Percentiles rank a stretch among this genome's conserved stretches.
Conservation (phyloP, 2,113 vertebrate species). For the Phalacrocorax pelagicus region DNA sequence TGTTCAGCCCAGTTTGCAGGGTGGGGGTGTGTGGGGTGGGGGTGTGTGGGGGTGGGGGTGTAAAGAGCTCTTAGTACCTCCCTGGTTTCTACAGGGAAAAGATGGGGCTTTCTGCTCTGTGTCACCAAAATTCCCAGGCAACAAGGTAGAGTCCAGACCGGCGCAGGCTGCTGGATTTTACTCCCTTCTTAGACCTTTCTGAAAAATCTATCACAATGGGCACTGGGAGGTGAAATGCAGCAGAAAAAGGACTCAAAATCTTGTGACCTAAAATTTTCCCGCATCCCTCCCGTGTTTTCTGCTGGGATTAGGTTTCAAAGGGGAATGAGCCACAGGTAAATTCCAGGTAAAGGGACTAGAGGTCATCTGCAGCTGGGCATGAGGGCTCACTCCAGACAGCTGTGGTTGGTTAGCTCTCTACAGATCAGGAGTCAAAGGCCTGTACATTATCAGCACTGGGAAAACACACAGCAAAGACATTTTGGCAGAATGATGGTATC, state of each 20-base stretch:
- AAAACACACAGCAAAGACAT: neutral
- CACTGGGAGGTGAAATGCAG: neutral
- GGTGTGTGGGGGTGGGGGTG: neutral
- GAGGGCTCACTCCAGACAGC: neutral
- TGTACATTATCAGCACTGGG: neutral
- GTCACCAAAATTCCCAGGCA: neutral
- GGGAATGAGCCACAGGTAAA: neutral
- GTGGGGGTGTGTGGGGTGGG: no score
- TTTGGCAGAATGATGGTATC: neutral
- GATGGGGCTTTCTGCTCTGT: neutral
- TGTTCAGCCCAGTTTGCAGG: neutral
- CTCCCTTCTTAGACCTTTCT: no score
- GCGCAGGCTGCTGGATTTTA: neutral
- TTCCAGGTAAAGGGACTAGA: neutral
- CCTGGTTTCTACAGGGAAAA: neutral
- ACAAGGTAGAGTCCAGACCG: neutral
- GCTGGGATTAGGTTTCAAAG: neutral
- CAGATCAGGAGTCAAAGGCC: neutral
- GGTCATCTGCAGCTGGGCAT: neutral
- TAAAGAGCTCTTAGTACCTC: neutral
- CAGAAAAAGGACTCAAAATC: neutral
- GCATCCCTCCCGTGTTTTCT: neutral
- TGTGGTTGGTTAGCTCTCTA: neutral
- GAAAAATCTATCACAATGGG: neutral
- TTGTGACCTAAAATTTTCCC: neutral